A percentile compares a stretch with the other conserved stretches of the same genome.
Evolutionary conservation across 2,888 invertebrate species (phyloP).

Genomic region (Drosophila formosana): DNA sequence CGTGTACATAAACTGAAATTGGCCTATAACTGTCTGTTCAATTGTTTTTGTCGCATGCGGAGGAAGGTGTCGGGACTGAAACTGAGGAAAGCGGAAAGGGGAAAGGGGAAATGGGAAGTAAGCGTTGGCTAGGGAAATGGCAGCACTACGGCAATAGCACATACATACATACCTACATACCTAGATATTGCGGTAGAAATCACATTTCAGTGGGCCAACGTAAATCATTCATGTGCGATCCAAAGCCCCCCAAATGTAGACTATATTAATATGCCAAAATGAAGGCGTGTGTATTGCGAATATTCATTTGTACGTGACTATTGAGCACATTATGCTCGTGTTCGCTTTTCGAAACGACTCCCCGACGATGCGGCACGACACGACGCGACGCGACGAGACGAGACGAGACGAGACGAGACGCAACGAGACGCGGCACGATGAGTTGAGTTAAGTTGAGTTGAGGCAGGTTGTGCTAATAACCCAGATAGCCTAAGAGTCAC

Average conservation of each 20-base stretch:
- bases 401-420: conserved; percentile 26
- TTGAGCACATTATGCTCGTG: conserved; percentile 75
- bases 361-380: conserved; percentile 4
- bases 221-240: conserved; percentile 77
- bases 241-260: conserved; percentile 63
- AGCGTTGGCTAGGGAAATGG: conserved; percentile 1
- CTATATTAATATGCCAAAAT: conserved; percentile 79
- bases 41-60: conserved; percentile 69
- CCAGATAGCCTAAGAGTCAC: conserved; percentile 65
- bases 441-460: conserved; percentile 53
- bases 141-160: conserved; percentile 25
- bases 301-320: conserved; percentile 81
- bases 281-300: conserved; percentile 74
- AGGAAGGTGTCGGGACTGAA: conserved; percentile 12
- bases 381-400: background rate
- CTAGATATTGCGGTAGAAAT: conserved; percentile 79
- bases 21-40: conserved; percentile 81
- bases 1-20: conserved; percentile 78
- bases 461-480: conserved; percentile 81
- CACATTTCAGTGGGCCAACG: conserved; percentile 70
- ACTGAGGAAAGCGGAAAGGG: background rate
- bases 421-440: conserved; percentile 26
- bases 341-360: conserved; percentile 20
- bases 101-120: background rate
- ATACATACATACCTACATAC: conserved; percentile 73